Conservation (phyloP, 2,888 invertebrate genomes). For the Archips crataeganus region DNA sequence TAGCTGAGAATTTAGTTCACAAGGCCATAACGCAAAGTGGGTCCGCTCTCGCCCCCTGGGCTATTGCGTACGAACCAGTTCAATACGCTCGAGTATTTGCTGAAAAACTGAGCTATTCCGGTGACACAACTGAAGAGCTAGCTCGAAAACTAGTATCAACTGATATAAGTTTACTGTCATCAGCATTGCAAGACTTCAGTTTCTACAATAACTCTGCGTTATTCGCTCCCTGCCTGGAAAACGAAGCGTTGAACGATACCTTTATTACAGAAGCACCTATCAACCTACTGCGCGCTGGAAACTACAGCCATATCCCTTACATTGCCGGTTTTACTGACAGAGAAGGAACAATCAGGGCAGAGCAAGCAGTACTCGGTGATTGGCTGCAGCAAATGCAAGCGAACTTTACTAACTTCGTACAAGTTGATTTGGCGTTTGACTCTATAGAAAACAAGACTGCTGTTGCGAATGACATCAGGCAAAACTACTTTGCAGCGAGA, state of each 20-base stretch:
- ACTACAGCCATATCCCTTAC: conserved; percentile 69
- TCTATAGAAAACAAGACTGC: conserved; percentile 50
- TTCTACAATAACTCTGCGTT: conserved; percentile 70
- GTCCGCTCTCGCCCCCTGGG: conserved; percentile 75
- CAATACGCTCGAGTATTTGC: conserved; percentile 64
- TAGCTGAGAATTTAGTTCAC: conserved; percentile 61
- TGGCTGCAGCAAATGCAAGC: conserved; percentile 68
- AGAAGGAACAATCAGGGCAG: conserved; percentile 73
- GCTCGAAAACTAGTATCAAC: conserved; percentile 59
- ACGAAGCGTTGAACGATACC: conserved; percentile 55
- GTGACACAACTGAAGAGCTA: conserved; percentile 56
- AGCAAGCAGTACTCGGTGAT: conserved; percentile 57
- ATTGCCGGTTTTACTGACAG: conserved; percentile 67
- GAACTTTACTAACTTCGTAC: conserved; percentile 71
- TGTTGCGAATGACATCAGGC: conserved; percentile 56
- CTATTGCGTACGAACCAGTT: conserved; percentile 73
- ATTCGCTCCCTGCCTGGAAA: conserved; percentile 78
- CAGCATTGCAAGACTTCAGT: conserved; percentile 57
- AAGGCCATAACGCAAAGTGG: conserved; percentile 76
- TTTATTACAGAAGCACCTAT: conserved; percentile 68
- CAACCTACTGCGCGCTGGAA: conserved; percentile 62
- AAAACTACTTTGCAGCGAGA: conserved; percentile 65
- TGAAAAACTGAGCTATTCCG: conserved; percentile 61
- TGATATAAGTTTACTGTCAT: conserved; percentile 56
- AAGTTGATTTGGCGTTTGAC: conserved; percentile 63